Percentiles rank a stretch among this genome's conserved stretches.
Conservation (phyloP, 2,797 vertebrate species). For the Alosa sapidissima region DNA sequence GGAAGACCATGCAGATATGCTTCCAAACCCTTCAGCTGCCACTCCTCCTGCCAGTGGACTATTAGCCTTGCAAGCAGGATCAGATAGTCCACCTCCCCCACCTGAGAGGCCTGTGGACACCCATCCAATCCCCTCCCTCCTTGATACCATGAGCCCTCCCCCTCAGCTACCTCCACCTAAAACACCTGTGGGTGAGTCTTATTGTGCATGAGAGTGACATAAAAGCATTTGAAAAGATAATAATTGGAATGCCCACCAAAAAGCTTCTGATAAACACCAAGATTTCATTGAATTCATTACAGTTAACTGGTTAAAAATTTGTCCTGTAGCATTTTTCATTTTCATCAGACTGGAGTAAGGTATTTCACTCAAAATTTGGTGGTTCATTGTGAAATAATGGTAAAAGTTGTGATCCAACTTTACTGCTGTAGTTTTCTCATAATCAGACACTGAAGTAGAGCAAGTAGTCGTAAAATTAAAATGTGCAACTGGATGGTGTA, state of each 20-base stretch:
- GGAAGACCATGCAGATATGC: conserved; percentile 15
- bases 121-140: conserved; percentile 11
- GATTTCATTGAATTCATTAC: background rate
- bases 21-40: background rate
- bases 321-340: too few species aligned
- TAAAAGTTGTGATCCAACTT: too few species aligned
- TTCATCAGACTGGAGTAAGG: too few species aligned
- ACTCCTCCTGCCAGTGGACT: background rate
- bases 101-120: background rate
- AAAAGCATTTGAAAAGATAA: background rate
- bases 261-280: background rate
- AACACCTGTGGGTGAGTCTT: conserved; percentile 7
- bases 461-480: background rate
- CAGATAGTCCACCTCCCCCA: background rate
- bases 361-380: background rate
- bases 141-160: conserved; percentile 41
- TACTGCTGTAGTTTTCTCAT: too few species aligned
- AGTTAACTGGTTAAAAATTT: too few species aligned
- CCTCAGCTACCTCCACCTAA: conserved; percentile 3
- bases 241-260: background rate
- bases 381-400: background rate
- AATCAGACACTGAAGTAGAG: too few species aligned
- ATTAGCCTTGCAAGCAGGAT: background rate
- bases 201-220: background rate
- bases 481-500: background rate